Base-by-base conservation (phyloP, 2,888 invertebrate genomes). In the Ophion costatus region DNA sequence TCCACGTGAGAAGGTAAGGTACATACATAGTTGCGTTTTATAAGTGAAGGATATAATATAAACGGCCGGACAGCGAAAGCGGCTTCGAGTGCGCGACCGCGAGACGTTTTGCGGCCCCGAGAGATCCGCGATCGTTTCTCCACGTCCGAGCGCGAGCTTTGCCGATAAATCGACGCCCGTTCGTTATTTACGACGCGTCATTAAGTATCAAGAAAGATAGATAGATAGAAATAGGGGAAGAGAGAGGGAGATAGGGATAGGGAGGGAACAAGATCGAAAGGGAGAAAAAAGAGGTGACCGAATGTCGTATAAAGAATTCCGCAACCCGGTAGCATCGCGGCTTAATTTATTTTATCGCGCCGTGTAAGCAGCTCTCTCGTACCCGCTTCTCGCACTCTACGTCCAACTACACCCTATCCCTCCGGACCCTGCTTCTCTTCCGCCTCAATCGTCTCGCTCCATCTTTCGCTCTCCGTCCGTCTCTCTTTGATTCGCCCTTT, bases 341-440 rank as follows among this genome's bases (percentile, higher is more conserved):
- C 79, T 91, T 91, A 91, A 93, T 93, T 93, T 92, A 92, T 92
- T 92, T 92, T 92, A 92, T 92, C 91, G 91, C 90, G 88, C 83
- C 70, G 69, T 73, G n/a, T 59, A n/a, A 29, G 29, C 29, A 64
- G 56, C 77, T 82, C 66, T 73, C 82, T 45, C 22, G 67, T 22
- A 42, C 42, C n/a, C 42, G 59, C 80, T 82, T 86, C 75, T 51
- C 22, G 24, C 29, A 20, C 14, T 38, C 51, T 45, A 42, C 57
- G 45, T 29, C 1, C 42, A 56, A 11, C 7, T 38, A 67, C 22
- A 17, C 11, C 33, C 33, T 17, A 17, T 10, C 10, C 29, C 29
- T 29, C 29, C 29, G 4, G 3, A 0, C 29, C 29, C 29, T 29
- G 29, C 29, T 4, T 29, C 29, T 29, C 4, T 0, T 29, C 29